phyloP scores from a whole-genome alignment of 2,113 vertebrate species.

The Natator depressus region DNA sequence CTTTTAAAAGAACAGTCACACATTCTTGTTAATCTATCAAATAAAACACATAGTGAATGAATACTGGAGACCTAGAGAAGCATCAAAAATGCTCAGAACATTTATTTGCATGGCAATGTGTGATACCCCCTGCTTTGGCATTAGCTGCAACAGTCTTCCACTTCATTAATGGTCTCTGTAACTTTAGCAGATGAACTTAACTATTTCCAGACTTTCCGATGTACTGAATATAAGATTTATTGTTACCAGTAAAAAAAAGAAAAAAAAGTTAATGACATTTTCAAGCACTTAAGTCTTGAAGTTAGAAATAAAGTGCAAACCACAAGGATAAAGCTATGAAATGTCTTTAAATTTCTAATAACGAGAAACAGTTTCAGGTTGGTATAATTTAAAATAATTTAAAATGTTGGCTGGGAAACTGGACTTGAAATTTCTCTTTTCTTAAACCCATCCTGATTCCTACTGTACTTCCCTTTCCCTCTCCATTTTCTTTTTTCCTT shows the following conservation, averaged over 20 bases:
- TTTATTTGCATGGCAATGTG: background rate
- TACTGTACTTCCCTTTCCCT: background rate
- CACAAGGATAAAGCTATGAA: background rate
- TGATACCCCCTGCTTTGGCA: background rate
- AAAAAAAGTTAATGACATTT: background rate
- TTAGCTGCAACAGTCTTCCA: background rate
- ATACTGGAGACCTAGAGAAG: background rate
- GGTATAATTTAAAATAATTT: background rate
- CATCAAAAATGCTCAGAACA: background rate
- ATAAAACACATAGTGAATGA: background rate
- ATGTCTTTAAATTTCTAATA: background rate
- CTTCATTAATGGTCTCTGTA: background rate
- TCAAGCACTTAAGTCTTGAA: background rate
- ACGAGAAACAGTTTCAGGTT: background rate
- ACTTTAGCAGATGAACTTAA: background rate
- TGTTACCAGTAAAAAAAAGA: background rate
- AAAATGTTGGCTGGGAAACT: background rate
- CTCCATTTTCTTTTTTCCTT: background rate
- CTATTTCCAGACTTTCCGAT: background rate
- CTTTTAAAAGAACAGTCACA: background rate
- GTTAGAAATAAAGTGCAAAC: background rate
- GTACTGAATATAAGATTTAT: background rate
- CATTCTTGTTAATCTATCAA: background rate
- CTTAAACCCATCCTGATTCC: background rate
- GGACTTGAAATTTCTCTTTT: background rate